A percentile compares a stretch with the other conserved stretches of the same genome.
Evolutionary conservation across 2,797 vertebrate genomes (phyloP).

Genomic region (Melanogrammus aeglefinus): DNA sequence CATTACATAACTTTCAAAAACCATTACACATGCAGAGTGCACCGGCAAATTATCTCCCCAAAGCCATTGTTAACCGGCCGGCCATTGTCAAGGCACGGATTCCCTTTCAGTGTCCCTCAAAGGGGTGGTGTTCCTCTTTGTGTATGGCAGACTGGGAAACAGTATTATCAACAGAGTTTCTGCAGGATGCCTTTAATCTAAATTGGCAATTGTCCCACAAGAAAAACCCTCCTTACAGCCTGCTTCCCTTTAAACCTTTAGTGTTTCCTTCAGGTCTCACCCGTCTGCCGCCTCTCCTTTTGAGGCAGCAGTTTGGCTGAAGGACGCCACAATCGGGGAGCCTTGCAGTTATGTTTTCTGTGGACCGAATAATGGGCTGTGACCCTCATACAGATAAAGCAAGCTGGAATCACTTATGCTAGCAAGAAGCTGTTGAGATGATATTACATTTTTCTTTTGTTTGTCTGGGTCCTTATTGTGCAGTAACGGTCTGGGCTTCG

Average conservation of each 20-base stretch:
- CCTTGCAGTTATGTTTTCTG: slow-evolving; percentile 23
- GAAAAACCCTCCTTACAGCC: slow-evolving; percentile 9
- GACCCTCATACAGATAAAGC: background rate
- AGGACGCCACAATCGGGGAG: slow-evolving; percentile 1
- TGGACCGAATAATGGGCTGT: background rate
- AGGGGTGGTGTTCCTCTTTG: slow-evolving; percentile 34
- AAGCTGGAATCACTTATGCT: too few relatives aligned
- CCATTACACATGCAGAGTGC: slow-evolving; percentile 15
- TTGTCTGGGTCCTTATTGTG: too few relatives aligned
- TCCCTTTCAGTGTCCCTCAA: slow-evolving; percentile 32
- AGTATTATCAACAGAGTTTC: slow-evolving; percentile 37
- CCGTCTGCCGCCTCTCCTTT: slow-evolving; percentile 10
- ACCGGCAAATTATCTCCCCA: background rate
- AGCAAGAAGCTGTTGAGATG: too few relatives aligned
- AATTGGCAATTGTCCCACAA: slow-evolving; percentile 25
- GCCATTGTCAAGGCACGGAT: slow-evolving; percentile 13
- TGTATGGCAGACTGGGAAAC: slow-evolving; percentile 35
- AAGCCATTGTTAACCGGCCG: slow-evolving; percentile 19
- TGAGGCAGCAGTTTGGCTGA: slow-evolving; percentile 22
- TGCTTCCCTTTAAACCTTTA: slow-evolving; percentile 28
- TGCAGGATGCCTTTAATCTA: slow-evolving; percentile 37
- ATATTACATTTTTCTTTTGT: too few relatives aligned
- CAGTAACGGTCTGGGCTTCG: too few relatives aligned
- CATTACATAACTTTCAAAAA: slow-evolving; percentile 14
- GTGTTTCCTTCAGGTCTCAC: slow-evolving; percentile 25